A percentile compares a stretch with the other conserved stretches of the same genome.
phyloP scores from a whole-genome alignment of 2,113 vertebrate species.

The Xiphorhynchus elegans region DNA sequence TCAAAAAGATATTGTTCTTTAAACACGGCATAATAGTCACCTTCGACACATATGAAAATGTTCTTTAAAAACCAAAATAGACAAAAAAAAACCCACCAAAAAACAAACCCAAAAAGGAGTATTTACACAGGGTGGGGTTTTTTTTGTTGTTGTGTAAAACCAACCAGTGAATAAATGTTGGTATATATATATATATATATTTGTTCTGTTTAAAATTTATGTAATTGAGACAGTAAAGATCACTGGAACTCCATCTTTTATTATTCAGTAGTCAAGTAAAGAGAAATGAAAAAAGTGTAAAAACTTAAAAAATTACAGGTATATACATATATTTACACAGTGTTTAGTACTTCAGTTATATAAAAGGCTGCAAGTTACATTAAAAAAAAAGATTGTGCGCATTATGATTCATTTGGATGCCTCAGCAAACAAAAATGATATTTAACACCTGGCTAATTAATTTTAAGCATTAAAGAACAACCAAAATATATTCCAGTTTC shows the following conservation, averaged over 20 bases:
- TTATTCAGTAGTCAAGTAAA: background rate
- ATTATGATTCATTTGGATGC: background rate
- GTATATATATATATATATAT: background rate
- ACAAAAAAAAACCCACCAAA: background rate
- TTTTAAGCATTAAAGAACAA: background rate
- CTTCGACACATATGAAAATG: background rate
- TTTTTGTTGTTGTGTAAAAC: background rate
- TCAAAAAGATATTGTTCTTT: background rate
- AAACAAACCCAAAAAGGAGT: background rate
- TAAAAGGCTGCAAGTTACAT: background rate
- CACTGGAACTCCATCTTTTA: background rate
- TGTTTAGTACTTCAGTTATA: background rate
- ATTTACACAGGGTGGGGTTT: background rate
- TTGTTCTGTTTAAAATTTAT: background rate
- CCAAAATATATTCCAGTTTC: background rate
- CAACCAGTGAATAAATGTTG: background rate
- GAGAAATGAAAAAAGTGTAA: background rate
- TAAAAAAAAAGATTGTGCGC: background rate
- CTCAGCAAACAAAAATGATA: background rate
- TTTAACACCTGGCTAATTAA: background rate
- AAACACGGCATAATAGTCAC: background rate
- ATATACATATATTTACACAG: background rate
- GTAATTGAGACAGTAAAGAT: background rate
- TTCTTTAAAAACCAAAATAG: background rate
- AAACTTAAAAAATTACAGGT: background rate